Evolutionary conservation across 2,888 invertebrate genomes (phyloP), one percentile per base, ranked within the genome.

Genomic region (Eremobia ochroleuca): DNA sequence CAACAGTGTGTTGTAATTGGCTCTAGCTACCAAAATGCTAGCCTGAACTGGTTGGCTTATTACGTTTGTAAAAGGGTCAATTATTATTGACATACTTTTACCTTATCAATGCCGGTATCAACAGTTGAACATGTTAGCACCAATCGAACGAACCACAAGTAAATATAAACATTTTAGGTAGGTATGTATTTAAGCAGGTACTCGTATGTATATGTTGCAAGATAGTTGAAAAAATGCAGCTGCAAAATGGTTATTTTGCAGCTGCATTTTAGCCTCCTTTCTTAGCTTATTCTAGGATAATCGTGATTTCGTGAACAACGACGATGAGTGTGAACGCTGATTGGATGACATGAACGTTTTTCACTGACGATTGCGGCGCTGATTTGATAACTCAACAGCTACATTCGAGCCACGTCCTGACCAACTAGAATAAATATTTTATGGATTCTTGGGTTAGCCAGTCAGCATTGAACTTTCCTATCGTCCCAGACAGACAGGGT

Each of bases 11-110:
- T 61, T n/a, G 34, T 79, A 70, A 81, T 40, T 46, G 25, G 28
- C 21, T n/a, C n/a, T 76, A 8, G 31, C 28, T 81, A 64, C 46
- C 13, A 62, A 52, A 55, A 37, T 46, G 28, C 49, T 70, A 61
- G 4, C 43, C 73, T 28, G 21, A 81, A 81, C 43, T 80, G 25
- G n/a, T 80, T 70, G 13, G 34, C 40, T 15, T 37, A 62, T 73
- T 46, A 55, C n/a, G 37, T 80, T 80, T n/a, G n/a, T 37, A n/a
- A 81, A 70, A 64, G 43, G 28, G n/a, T 52, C 80, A 61, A 79
- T 61, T 72, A 80, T 73, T 55, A 31, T 46, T 77, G 43, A 55
- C 62, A 81, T 64, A 73, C 37, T 62, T 81, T 79, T n/a, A 6
- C 15, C 52, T 79, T 69, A 77, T 78, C 79, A 67, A 49, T n/a